phyloP scores from a whole-genome alignment of 1,140 invertebrate genomes.

The Dreissena rostriformis region DNA sequence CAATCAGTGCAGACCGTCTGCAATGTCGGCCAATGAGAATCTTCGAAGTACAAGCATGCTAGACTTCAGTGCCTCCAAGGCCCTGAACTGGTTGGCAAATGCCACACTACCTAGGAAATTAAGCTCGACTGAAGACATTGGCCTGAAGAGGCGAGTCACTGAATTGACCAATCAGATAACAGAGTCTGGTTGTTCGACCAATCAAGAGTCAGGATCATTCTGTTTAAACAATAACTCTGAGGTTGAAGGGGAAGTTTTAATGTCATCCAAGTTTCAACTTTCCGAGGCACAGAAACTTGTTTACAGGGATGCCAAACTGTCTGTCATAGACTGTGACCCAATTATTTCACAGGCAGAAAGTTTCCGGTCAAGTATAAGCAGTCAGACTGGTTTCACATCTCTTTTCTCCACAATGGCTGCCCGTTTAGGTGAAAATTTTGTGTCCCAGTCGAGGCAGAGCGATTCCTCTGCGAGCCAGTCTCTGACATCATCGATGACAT shows the following conservation, averaged over 20 bases:
- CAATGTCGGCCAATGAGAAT: too few relatives aligned
- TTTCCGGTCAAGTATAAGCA: slow-evolving; percentile 34
- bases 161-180: slow-evolving; percentile 37
- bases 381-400: slow-evolving; percentile 42
- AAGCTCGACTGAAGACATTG: background rate
- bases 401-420: slow-evolving; percentile 45
- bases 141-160: slow-evolving; percentile 16
- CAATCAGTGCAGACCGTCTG: slow-evolving; percentile 26
- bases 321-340: slow-evolving; percentile 39
- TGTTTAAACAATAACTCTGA: slow-evolving; percentile 19
- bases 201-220: slow-evolving; percentile 27
- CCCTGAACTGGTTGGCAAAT: slow-evolving; percentile 48
- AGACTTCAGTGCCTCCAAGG: slow-evolving; percentile 49
- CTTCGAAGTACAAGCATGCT: slow-evolving; percentile 22
- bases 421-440: slow-evolving; percentile 37
- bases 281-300: slow-evolving; percentile 13
- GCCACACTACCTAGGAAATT: slow-evolving; percentile 30
- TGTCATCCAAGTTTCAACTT: slow-evolving; percentile 13
- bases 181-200: slow-evolving; percentile 33
- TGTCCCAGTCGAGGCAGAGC: background rate
- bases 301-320: slow-evolving; percentile 43
- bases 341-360: slow-evolving; percentile 43
- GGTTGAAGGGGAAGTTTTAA: background rate
- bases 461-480: slow-evolving; percentile 22
- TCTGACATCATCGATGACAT: slow-evolving; percentile 49